Evolutionary conservation across 2,797 vertebrate species (phyloP), one percentile per base, ranked within the genome.

Genomic region (Rhinophrynus dorsalis): DNA sequence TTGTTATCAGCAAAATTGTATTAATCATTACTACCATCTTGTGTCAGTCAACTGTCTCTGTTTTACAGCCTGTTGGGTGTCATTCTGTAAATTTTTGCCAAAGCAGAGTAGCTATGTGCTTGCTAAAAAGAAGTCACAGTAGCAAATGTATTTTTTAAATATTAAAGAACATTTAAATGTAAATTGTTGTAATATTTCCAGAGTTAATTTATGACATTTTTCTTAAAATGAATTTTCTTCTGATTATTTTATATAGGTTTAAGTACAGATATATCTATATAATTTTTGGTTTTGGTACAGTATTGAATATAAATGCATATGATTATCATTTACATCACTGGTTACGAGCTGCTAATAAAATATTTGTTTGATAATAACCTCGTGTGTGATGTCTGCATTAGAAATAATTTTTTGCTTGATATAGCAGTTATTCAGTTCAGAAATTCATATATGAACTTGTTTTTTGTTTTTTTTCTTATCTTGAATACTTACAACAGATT

Each of bases 231-330:
- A 79, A 73, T 50, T 79, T 78, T 75, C 61, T 18, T 54, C 74
- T 76, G 75, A 80, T 79, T 80, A 77, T 83, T 83, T 82, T 86
- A 58, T n/a, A n/a, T 82, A 82, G 77, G 63, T 74, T 67, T 75
- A 72, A 78, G 54, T 57, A 26, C 75, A 68, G 27, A 42, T 75
- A 74, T 74, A 72, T 75, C 37, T 44, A 35, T 68, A 47, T 60
- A 66, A 27, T 73, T 74, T 35, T 69, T 70, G 38, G 45, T 80
- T 75, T 78, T 62, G 30, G 73, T 52, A 52, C 54, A 51, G 73
- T 80, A 60, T 64, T 68, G 68, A 77, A 21, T 64, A 55, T 67
- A 72, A 40, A 51, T 44, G 13, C 9, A 56, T 23, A 57, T 47
- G 42, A 47, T 75, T 77, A n/a, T n/a, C n/a, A n/a, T n/a, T n/a